A percentile compares a stretch with the other conserved stretches of the same genome.
Evolutionary conservation across 2,888 invertebrate species (phyloP).

Genomic region (Plagiodera versicolora): DNA sequence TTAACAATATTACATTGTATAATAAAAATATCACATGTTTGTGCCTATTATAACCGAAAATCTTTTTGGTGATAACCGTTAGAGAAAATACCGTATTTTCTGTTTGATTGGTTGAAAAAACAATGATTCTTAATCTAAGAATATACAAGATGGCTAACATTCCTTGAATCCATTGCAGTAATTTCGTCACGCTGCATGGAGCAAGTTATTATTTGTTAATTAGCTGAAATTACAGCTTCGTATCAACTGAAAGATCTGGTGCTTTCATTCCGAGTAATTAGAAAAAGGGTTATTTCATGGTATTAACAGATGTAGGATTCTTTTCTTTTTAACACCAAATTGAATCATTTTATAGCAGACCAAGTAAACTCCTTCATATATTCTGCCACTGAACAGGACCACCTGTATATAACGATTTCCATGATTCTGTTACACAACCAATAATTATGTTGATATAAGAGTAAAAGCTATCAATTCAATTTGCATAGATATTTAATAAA

Average conservation of each 20-base stretch:
- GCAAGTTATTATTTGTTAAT: slow-evolving; percentile 21
- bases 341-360: neutral
- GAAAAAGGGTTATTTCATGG: neutral
- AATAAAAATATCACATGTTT: too few relatives aligned
- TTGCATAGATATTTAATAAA: neutral
- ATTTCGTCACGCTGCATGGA: slow-evolving; percentile 10
- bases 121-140: neutral
- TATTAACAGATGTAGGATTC: neutral
- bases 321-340: neutral
- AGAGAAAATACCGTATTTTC: neutral
- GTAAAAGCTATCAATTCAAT: neutral
- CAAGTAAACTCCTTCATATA: too few relatives aligned
- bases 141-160: slow-evolving; percentile 3
- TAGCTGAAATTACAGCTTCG: slow-evolving; percentile 19
- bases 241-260: slow-evolving; percentile 4
- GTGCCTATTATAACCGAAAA: too few relatives aligned
- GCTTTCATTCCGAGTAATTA: slow-evolving; percentile 5
- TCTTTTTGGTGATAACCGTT: neutral
- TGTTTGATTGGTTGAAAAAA: neutral
- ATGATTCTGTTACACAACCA: neutral
- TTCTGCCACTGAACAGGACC: too few relatives aligned
- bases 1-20: too few relatives aligned
- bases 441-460: neutral
- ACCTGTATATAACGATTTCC: neutral
- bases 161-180: slow-evolving; percentile 4